phyloP scores from a whole-genome alignment of 2,888 invertebrate species.

The Chouioia cunea region DNA sequence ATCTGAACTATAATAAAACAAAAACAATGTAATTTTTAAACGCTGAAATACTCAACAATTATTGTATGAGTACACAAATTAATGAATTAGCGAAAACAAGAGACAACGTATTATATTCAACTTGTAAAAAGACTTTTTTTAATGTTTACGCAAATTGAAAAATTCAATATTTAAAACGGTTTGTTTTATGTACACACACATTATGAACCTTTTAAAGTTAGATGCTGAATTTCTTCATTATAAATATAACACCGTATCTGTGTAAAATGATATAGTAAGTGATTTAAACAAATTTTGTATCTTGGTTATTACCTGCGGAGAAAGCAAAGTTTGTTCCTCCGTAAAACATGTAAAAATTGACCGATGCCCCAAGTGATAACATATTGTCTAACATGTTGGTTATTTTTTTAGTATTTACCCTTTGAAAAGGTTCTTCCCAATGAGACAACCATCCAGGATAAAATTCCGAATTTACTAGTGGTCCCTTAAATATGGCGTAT shows the following conservation, averaged over 20 bases:
- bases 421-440: constrained; percentile 81
- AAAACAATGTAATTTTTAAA: constrained; percentile 36
- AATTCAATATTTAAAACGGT: no score
- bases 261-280: no score
- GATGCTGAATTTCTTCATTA: no score
- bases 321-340: constrained; percentile 91
- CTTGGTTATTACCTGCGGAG: constrained; percentile 65
- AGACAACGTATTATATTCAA: no score
- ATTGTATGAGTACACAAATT: background rate
- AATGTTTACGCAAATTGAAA: no score
- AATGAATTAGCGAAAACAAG: background rate
- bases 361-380: constrained; percentile 70
- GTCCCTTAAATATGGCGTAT: constrained; percentile 71
- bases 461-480: constrained; percentile 90
- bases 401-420: constrained; percentile 70
- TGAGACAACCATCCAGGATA: constrained; percentile 95
- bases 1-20: constrained; percentile 8
- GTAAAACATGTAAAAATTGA: constrained; percentile 93
- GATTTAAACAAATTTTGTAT: background rate
- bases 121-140: no score
- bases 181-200: no score
- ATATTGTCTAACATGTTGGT: constrained; percentile 60
- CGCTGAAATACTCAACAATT: constrained; percentile 41
- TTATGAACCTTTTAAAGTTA: no score
- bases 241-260: no score